phyloP scores from a whole-genome alignment of 2,888 invertebrate genomes.

The Mesorhabditis belari region DNA sequence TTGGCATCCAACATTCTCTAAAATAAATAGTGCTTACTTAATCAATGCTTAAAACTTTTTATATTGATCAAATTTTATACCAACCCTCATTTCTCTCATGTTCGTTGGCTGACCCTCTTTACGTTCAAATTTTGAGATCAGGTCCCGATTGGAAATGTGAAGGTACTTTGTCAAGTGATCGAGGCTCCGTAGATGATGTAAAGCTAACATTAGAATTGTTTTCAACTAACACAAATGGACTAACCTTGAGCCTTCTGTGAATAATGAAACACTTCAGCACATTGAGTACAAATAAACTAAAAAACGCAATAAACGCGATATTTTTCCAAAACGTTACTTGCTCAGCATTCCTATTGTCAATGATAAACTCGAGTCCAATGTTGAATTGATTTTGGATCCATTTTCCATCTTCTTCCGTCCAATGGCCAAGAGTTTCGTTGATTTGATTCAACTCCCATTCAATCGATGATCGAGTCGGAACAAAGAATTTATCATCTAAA shows the following conservation, averaged over 20 bases:
- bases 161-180: background rate
- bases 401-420: background rate
- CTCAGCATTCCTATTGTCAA: background rate
- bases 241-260: background rate
- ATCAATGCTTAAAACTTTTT: too few species aligned
- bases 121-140: too few species aligned
- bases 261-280: background rate
- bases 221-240: too few species aligned
- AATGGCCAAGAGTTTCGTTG: background rate
- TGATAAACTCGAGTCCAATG: background rate
- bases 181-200: background rate
- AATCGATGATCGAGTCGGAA: slow-evolving; percentile 9
- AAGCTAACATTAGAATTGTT: too few species aligned
- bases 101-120: too few species aligned
- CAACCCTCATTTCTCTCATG: too few species aligned
- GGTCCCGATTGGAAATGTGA: background rate
- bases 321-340: background rate
- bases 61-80: too few species aligned
- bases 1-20: too few species aligned
- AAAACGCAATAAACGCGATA: background rate
- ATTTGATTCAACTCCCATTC: background rate
- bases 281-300: background rate
- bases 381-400: background rate
- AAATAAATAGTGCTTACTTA: too few species aligned
- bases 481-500: slow-evolving; percentile 13